Evolutionary conservation across 2,888 invertebrate species (phyloP).

Genomic region (Troides aeacus): DNA sequence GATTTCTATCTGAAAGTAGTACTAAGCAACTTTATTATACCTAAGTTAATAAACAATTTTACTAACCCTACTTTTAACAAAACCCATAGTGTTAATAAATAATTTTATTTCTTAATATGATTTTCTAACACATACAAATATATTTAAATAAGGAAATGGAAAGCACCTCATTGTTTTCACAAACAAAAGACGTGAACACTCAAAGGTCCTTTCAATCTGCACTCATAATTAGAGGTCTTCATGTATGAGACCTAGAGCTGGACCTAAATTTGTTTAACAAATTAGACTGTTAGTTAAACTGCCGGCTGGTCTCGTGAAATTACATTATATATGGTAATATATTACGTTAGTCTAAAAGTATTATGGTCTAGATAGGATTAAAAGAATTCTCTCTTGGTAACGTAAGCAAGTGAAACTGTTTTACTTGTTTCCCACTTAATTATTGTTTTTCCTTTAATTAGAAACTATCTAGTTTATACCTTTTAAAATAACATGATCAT

Average conservation of each 20-base stretch:
- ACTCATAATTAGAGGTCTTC: slow-evolving; percentile 23
- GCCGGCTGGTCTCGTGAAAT: slow-evolving; percentile 12
- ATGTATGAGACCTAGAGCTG: slow-evolving; percentile 19
- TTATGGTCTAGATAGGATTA: slow-evolving; percentile 13
- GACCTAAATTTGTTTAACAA: slow-evolving; percentile 23
- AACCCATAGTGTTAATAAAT: too few species aligned
- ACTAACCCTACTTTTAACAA: too few species aligned
- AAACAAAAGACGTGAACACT: neutral
- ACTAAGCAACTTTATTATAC: too few species aligned
- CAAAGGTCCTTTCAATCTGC: slow-evolving; percentile 4
- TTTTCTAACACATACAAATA: neutral
- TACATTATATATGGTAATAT: slow-evolving; percentile 22
- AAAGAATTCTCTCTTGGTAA: slow-evolving; percentile 3
- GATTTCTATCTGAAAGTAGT: too few species aligned
- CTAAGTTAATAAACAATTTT: too few species aligned
- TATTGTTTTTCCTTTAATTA: too few species aligned
- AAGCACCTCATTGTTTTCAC: neutral
- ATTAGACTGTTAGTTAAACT: slow-evolving; percentile 27
- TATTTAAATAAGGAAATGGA: neutral
- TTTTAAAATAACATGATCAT: too few species aligned
- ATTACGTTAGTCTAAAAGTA: slow-evolving; percentile 8
- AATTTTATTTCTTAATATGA: too few species aligned
- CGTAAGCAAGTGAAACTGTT: neutral
- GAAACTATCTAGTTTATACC: too few species aligned
- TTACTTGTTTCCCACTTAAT: too few species aligned